phyloP scores from a whole-genome alignment of 1,140 invertebrate species.

The Conopomorpha cramerella region DNA sequence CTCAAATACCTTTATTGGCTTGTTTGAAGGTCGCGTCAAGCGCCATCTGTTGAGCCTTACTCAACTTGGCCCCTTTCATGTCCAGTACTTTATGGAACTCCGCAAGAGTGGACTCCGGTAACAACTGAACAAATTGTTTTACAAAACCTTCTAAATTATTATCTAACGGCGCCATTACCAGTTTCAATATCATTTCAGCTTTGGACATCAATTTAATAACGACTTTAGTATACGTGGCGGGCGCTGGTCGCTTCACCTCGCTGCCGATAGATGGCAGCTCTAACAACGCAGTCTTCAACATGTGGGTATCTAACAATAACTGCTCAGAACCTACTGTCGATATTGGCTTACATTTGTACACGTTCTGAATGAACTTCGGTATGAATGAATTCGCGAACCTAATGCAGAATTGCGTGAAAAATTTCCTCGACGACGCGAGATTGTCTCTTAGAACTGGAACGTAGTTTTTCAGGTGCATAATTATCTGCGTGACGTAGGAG shows the following conservation, averaged over 20 bases:
- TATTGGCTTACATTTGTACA: conserved; percentile 94
- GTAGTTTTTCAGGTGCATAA: conserved; percentile 84
- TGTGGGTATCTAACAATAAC: conserved; percentile 95
- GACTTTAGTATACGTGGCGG: conserved; percentile 82
- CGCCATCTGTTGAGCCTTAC: conserved; percentile 26
- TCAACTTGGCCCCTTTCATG: conserved; percentile 83
- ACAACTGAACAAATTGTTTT: conserved; percentile 86
- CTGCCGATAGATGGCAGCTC: conserved; percentile 93
- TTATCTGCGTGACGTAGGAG: conserved; percentile 89
- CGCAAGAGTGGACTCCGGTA: conserved; percentile 85
- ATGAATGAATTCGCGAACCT: conserved; percentile 96
- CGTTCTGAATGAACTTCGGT: conserved; percentile 89
- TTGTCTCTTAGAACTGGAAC: conserved; percentile 91
- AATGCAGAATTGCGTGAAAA: conserved; percentile 97
- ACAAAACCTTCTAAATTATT: conserved; percentile 79
- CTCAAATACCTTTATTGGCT: conserved; percentile 15
- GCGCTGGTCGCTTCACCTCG: conserved; percentile 83
- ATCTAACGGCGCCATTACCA: conserved; percentile 94
- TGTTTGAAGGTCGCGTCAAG: conserved; percentile 29
- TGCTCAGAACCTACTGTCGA: conserved; percentile 95
- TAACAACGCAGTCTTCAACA: conserved; percentile 94
- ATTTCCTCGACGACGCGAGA: conserved; percentile 93
- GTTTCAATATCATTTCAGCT: conserved; percentile 97
- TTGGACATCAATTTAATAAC: conserved; percentile 97
- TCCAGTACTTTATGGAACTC: conserved; percentile 97